These are phyloP conservation scores for Coccyzus lansbergi DNA, from an alignment of 2,797 vertebrate genomes.

Conservation along the genomic window DNA sequence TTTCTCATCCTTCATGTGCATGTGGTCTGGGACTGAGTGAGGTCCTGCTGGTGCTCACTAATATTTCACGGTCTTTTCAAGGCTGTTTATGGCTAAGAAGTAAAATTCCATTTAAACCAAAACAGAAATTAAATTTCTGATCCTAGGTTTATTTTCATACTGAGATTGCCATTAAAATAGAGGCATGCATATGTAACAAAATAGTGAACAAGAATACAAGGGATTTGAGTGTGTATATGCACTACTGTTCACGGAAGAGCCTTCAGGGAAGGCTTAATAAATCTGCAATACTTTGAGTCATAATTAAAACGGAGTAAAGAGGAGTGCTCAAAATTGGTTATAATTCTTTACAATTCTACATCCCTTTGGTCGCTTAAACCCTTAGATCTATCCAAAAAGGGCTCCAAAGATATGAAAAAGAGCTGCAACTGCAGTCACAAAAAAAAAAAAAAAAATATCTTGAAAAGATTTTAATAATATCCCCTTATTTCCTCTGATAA, in stretches of 20 bases:
- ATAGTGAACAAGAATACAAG: background rate
- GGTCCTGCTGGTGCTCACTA: background rate
- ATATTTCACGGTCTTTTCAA: background rate
- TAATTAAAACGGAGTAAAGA: background rate
- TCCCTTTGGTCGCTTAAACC: background rate
- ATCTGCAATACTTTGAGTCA: background rate
- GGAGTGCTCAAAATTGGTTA: background rate
- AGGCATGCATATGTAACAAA: background rate
- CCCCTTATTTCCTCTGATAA: constrained; percentile 23
- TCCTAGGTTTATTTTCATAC: background rate
- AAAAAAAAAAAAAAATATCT: background rate
- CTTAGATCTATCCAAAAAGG: background rate
- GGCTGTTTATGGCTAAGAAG: background rate
- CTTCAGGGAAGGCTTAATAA: background rate
- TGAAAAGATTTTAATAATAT: background rate
- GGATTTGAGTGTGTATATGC: background rate
- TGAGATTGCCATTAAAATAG: background rate
- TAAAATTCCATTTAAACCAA: background rate
- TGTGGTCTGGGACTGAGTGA: background rate
- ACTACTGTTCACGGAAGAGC: background rate
- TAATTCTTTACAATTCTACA: background rate
- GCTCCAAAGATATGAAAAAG: background rate
- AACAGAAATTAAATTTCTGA: background rate
- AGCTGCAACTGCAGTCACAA: background rate
- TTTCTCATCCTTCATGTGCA: background rate